Percentiles rank a stretch among this genome's conserved stretches.
These are phyloP conservation scores for Protomyctophum bolini DNA, from an alignment of 2,113 vertebrate genomes.

Conservation along the genomic window DNA sequence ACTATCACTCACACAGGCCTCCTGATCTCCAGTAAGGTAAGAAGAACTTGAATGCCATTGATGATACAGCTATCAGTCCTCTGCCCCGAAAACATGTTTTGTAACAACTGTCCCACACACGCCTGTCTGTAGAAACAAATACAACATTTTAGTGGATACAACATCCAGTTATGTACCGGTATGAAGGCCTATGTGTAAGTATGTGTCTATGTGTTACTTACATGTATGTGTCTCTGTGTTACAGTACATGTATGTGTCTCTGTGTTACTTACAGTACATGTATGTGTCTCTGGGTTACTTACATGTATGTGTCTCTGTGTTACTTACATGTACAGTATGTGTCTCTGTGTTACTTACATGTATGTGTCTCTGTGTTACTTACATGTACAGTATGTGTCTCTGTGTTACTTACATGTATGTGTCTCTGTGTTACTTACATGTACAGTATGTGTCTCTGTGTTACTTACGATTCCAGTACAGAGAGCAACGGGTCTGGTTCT, in stretches of 20 bases:
- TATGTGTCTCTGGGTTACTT: not conserved
- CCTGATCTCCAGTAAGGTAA: constrained; percentile 90
- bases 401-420: constrained; percentile 75
- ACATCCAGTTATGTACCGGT: not conserved
- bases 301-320: not conserved
- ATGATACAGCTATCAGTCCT: constrained; percentile 88
- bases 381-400: not conserved
- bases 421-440: constrained; percentile 60
- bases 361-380: too few relatives aligned
- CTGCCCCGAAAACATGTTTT: constrained; percentile 92
- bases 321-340: constrained; percentile 75
- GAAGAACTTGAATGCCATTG: constrained; percentile 92
- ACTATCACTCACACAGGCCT: constrained; percentile 87
- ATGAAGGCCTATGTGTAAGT: not conserved
- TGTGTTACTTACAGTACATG: constrained; percentile 81
- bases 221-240: not conserved
- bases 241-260: constrained; percentile 65
- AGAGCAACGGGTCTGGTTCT: constrained; percentile 90
- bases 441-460: not conserved
- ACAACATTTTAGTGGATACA: not conserved
- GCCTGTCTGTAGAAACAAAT: constrained; percentile 82
- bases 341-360: constrained; percentile 78
- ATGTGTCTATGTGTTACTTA: not conserved
- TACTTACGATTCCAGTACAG: constrained; percentile 92
- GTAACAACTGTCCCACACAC: constrained; percentile 90